Conservation (phyloP, 2,888 invertebrate genomes). For the Pteria penguin region DNA sequence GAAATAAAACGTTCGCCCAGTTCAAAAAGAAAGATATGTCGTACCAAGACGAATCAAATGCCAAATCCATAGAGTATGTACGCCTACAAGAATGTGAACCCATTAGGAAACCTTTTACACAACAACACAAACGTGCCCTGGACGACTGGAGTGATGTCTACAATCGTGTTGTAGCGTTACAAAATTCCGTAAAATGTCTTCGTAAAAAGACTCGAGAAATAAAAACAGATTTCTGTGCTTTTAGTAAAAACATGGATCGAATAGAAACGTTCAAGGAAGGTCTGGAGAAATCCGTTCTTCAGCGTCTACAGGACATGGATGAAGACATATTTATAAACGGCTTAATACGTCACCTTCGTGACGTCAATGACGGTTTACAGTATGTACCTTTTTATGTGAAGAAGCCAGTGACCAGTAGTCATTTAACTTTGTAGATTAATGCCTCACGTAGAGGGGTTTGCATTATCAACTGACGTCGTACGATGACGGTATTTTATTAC, state of each 20-base stretch:
- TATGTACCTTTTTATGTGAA: slow-evolving; percentile 22
- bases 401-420: no score
- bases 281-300: slow-evolving; percentile 4
- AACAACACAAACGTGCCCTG: no score
- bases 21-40: no score
- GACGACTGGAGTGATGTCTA: neutral
- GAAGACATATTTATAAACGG: slow-evolving; percentile 21
- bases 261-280: slow-evolving; percentile 4
- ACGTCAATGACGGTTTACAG: slow-evolving; percentile 18
- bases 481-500: no score
- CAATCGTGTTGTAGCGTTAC: slow-evolving; percentile 13
- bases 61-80: no score
- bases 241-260: slow-evolving; percentile 12
- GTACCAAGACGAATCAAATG: no score
- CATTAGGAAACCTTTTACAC: no score
- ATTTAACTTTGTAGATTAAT: no score
- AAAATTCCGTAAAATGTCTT: slow-evolving; percentile 18
- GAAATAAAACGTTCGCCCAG: no score
- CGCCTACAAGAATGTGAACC: slow-evolving; percentile 2
- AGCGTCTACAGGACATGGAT: slow-evolving; percentile 14
- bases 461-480: no score
- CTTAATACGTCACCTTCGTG: slow-evolving; percentile 24
- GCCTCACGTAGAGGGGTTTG: no score
- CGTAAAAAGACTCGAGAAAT: slow-evolving; percentile 9
- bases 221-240: slow-evolving; percentile 20